These are phyloP conservation scores for Drosophila pseudoobscura DNA, from an alignment of 1,140 invertebrate species.

Conservation along the genomic window DNA sequence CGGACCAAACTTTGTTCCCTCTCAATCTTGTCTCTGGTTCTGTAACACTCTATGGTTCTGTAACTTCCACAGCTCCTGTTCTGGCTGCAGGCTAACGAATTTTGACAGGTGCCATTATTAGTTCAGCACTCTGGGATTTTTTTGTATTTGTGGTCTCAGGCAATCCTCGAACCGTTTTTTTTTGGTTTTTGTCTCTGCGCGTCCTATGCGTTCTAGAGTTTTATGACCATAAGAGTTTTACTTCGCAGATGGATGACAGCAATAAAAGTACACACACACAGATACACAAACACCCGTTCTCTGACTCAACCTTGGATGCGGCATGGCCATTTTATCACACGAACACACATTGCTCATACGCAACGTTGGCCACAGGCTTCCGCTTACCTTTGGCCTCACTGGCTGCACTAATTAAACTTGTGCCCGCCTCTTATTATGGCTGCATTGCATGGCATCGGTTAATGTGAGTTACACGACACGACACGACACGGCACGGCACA, in stretches of 20 bases:
- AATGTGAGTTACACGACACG: constrained; percentile 72
- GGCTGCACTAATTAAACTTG: constrained; percentile 80
- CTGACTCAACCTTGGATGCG: constrained; percentile 53
- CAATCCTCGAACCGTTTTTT: constrained; percentile 15
- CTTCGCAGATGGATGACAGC: constrained; percentile 78
- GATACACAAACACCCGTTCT: constrained; percentile 22
- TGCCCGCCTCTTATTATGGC: constrained; percentile 77
- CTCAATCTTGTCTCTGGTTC: constrained; percentile 7
- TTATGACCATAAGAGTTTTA: constrained; percentile 80
- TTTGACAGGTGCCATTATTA: constrained; percentile 83
- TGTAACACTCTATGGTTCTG: not conserved
- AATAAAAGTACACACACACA: constrained; percentile 68
- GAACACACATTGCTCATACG: constrained; percentile 80
- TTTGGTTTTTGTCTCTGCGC: constrained; percentile 55
- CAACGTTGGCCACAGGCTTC: constrained; percentile 74
- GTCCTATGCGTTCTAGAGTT: constrained; percentile 71
- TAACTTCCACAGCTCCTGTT: not conserved
- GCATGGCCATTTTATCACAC: constrained; percentile 72
- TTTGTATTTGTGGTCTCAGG: constrained; percentile 29
- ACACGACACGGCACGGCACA: constrained; percentile 14
- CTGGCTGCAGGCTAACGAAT: constrained; percentile 61
- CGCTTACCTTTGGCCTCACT: constrained; percentile 62
- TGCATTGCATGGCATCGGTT: constrained; percentile 81
- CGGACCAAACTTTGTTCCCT: constrained; percentile 55
- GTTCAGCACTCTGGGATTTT: constrained; percentile 75